These are phyloP conservation scores for Sitobion miscanthi DNA, from an alignment of 1,140 invertebrate genomes.

Conservation along the genomic window DNA sequence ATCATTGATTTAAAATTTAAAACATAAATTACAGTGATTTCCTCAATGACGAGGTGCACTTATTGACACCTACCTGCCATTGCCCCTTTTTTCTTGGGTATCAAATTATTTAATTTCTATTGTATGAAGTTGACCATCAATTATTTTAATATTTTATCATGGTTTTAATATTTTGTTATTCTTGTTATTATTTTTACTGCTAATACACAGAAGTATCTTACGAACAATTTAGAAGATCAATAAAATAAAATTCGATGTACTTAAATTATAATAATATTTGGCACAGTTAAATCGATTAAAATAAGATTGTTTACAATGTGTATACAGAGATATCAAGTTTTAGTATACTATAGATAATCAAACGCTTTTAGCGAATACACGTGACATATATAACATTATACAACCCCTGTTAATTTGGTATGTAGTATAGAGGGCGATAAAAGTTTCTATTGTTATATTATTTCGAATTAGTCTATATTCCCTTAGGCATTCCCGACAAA, in stretches of 20 bases:
- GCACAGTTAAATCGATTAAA: neutral
- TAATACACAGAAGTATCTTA: neutral
- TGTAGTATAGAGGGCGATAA: neutral
- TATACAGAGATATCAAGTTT: neutral
- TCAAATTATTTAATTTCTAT: neutral
- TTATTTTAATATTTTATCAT: neutral
- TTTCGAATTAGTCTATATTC: neutral
- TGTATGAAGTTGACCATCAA: no score
- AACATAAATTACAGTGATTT: no score
- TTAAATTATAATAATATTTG: neutral
- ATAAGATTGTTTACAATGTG: neutral
- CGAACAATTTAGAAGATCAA: neutral
- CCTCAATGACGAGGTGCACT: no score
- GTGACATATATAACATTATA: neutral
- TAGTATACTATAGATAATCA: neutral
- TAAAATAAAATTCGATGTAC: neutral
- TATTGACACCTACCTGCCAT: neutral
- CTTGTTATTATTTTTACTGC: neutral
- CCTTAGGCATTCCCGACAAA: neutral
- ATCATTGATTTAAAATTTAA: no score
- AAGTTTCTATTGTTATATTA: constrained; percentile 27
- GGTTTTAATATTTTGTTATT: neutral
- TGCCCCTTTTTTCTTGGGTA: neutral
- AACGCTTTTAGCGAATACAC: constrained; percentile 37
- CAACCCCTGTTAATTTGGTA: constrained; percentile 29